Conservation (phyloP, 2,113 vertebrate species). For the Hyaena hyaena region DNA sequence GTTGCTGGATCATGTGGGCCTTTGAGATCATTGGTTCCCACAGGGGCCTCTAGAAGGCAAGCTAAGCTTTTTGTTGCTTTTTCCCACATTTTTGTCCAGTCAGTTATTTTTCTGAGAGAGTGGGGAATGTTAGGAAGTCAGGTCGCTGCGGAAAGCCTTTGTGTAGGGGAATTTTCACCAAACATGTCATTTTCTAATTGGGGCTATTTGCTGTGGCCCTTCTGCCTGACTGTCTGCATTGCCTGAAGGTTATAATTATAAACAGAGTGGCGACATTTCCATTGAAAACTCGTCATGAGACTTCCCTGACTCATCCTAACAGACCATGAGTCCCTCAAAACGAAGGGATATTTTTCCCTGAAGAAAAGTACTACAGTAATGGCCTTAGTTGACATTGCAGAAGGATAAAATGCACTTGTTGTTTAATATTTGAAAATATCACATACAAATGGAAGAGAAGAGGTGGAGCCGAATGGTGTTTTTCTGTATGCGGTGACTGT, state of each 20-base stretch:
- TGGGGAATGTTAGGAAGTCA: neutral
- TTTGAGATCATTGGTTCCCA: neutral
- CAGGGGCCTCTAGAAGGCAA: neutral
- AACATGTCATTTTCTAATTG: slow-evolving; percentile 54
- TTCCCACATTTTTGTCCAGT: neutral
- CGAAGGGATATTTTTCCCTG: neutral
- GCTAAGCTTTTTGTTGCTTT: neutral
- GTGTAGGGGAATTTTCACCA: slow-evolving; percentile 16
- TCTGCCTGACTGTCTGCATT: neutral
- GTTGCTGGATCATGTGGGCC: neutral
- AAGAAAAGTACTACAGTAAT: neutral
- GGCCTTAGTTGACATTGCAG: neutral
- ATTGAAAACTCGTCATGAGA: neutral
- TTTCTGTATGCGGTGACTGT: neutral
- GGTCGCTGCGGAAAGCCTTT: neutral
- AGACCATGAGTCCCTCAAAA: neutral
- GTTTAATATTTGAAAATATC: neutral
- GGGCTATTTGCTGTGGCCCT: slow-evolving; percentile 1
- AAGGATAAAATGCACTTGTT: neutral
- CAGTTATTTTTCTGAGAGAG: neutral
- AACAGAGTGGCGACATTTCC: neutral
- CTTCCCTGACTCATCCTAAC: slow-evolving; percentile 37
- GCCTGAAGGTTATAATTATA: neutral
- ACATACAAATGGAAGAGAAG: neutral
- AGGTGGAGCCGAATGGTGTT: neutral